These are phyloP conservation scores for Acinonyx jubatus DNA, from an alignment of 2,113 vertebrate species.

Conservation along the genomic window DNA sequence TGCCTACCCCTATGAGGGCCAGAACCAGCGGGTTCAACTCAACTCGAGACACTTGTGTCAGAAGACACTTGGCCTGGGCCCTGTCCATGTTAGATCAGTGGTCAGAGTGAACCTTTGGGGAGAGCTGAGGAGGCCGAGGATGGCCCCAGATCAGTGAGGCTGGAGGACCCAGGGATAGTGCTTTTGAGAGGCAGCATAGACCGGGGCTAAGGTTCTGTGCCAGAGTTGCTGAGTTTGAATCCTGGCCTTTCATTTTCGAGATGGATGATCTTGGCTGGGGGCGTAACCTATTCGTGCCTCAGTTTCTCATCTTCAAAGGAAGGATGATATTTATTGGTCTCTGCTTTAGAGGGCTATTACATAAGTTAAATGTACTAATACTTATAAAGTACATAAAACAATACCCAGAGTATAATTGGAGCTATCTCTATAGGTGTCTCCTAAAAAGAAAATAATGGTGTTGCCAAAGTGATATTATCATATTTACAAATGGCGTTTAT, in stretches of 20 bases:
- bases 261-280: not conserved
- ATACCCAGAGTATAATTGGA: not conserved
- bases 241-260: not conserved
- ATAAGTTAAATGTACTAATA: not conserved
- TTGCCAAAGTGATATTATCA: not conserved
- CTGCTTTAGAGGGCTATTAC: not conserved
- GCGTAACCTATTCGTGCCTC: not conserved
- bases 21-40: not conserved
- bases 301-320: not conserved
- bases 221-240: not conserved
- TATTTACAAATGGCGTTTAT: not conserved
- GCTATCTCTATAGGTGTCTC: not conserved
- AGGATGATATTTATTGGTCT: not conserved
- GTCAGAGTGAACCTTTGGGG: not conserved
- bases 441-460: not conserved
- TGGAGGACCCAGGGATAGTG: not conserved
- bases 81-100: no score
- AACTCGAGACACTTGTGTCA: not conserved
- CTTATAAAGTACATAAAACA: not conserved
- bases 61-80: no score
- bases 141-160: rapidly evolving
- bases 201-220: not conserved
- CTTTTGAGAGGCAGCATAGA: not conserved
- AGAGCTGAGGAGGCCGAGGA: not conserved
- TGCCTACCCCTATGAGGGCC: not conserved